Evolutionary conservation across 1,140 invertebrate species (phyloP).

Genomic region (Pteromalus puparum): DNA sequence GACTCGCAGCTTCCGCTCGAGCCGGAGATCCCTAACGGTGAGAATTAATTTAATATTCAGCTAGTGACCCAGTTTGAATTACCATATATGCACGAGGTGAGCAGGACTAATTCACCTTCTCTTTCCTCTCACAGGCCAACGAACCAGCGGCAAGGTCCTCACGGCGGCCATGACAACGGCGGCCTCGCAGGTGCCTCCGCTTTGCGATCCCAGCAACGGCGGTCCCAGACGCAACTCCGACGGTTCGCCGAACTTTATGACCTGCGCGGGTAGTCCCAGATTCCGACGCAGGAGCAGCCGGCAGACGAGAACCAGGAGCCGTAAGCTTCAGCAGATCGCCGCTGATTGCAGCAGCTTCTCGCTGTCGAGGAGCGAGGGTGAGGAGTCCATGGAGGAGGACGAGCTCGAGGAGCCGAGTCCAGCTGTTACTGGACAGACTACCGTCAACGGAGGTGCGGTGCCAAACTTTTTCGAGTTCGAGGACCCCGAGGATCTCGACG

Average conservation of each 20-base stretch:
- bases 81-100: too few relatives aligned
- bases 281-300: conserved; percentile 58
- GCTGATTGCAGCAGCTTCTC: conserved; percentile 62
- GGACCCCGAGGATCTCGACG: conserved; percentile 71
- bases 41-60: background rate
- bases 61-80: too few relatives aligned
- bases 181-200: background rate
- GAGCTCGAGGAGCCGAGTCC: conserved; percentile 51
- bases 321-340: conserved; percentile 44
- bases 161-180: conserved; percentile 54
- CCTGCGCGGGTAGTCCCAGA: conserved; percentile 67
- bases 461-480: conserved; percentile 66
- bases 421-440: background rate
- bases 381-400: conserved; percentile 69
- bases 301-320: background rate
- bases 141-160: conserved; percentile 51
- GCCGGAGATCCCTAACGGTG: conserved; percentile 47
- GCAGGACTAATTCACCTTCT: too few relatives aligned
- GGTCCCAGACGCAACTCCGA: conserved; percentile 68
- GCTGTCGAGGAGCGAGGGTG: conserved; percentile 61
- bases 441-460: too few relatives aligned
- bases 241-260: conserved; percentile 71
- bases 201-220: background rate
- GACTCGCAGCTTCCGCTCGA: conserved; percentile 52
- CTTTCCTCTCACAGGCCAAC: conserved; percentile 33